Percentiles rank a stretch among this genome's conserved stretches.
phyloP scores from a whole-genome alignment of 2,113 vertebrate genomes.

The Rhabdomys dilectus region DNA sequence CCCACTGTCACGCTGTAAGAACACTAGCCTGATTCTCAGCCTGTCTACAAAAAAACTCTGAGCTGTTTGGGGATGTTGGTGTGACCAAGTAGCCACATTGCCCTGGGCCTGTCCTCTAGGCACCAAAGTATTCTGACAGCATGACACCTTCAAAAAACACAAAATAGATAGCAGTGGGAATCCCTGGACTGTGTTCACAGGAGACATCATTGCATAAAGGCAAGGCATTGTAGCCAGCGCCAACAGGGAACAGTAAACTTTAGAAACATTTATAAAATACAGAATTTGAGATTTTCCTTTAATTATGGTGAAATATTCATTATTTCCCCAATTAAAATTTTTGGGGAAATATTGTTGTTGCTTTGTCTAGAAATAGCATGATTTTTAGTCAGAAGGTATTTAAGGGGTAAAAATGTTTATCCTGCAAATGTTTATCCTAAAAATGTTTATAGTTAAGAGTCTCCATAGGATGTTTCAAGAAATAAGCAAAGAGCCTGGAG shows the following conservation, averaged over 20 bases:
- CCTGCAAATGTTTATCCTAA: not conserved
- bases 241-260: slow-evolving; percentile 27
- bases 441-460: not conserved
- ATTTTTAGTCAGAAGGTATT: not conserved
- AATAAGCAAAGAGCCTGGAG: not conserved
- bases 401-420: not conserved
- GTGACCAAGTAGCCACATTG: not conserved
- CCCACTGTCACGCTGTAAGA: not conserved
- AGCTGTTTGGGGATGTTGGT: not conserved
- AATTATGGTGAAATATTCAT: slow-evolving; percentile 38
- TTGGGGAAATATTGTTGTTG: not conserved
- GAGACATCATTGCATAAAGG: not conserved
- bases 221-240: slow-evolving; percentile 44
- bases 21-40: not conserved
- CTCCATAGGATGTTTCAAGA: not conserved
- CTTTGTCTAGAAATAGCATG: slow-evolving; percentile 22
- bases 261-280: slow-evolving; percentile 49
- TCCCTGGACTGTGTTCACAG: not conserved
- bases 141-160: not conserved
- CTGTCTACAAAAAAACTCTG: not conserved
- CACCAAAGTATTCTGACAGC: not conserved
- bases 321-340: slow-evolving; percentile 37
- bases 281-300: slow-evolving; percentile 27
- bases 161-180: not conserved
- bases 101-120: rapidly evolving